Base-by-base conservation (phyloP, 2,888 invertebrate species). In the Heliconius sara region DNA sequence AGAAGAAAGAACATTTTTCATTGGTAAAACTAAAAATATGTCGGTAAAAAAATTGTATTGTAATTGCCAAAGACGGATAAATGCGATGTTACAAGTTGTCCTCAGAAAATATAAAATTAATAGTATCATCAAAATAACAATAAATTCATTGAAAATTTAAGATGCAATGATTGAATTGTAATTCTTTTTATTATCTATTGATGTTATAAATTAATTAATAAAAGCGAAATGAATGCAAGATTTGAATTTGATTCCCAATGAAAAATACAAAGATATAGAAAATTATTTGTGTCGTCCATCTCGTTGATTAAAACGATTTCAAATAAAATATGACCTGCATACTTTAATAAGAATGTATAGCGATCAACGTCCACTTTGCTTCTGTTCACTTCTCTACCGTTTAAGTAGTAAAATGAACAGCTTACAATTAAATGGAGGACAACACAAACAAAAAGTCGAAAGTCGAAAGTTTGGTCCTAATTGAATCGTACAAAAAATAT, bases 271-370 rank as follows among this genome's bases (percentile, higher is more conserved):
- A 47, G 63, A n/a, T 57, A 68, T 39, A 71, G n/a, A 68, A 52
- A 67, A 63, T 39, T 68, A 71, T 60, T 66, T 47, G 43, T 67
- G 75, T 82, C 81, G 80, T 83, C 79, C 43, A 70, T n/a, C 39
- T 82, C 77, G 77, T 82, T 77, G 76, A 79, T 79, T 78, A 83
- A 27, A 80, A 81, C 84, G 79, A 80, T 84, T 86, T 89, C 90
- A 89, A 88, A 87, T 83, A 82, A 81, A 88, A 88, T 92, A 93
- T 89, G 92, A 77, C 93, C 91, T 9, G 93, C 94, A 91, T 91
- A 91, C 89, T 87, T 83, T 82, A 85, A 87, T 85, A 88, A 87
- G 90, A 91, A 87, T 82, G 66, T 81, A 73, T 77, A 71, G 39
- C 74, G 80, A 82, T 83, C 81, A 81, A 80, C 81, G 78, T 79